Evolutionary conservation across 2,797 vertebrate species (phyloP), one percentile per base, ranked within the genome.

Genomic region (Bufotes viridis): DNA sequence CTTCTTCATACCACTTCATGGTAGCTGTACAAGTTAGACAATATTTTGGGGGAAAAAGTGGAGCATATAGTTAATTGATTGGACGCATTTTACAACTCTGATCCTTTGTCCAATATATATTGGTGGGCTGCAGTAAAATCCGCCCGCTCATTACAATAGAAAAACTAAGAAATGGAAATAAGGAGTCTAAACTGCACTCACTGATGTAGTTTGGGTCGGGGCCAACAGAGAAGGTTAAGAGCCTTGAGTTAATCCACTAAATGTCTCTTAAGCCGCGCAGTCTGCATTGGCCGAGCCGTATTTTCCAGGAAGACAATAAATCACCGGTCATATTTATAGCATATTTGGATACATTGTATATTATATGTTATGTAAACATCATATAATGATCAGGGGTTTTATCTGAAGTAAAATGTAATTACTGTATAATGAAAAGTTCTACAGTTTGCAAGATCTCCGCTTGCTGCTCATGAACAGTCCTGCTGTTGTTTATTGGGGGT

Each of bases 141-240:
- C 24, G 0, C 1, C n/a, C 26, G 12, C 24, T 69, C n/a, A 14
- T 70, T 26, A 18, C 67, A 70, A 34, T 70, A 70, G 6, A 67
- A 70, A 70, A 14, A 20, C 17, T 72, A 20, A 2, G 22, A 74
- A 12, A 12, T 13, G 15, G 10, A 75, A 51, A 42, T 22, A 7
- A 12, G 34, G 13, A 24, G 22, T 2, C 22, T 74, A 74, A 74
- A 49, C 70, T 49, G 34, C 17, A 24, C 57, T 80, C 57, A 61
- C 78, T 22, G 58, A 81, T 26, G 22, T 13, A 51, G 15, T 65
- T 76, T 85, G 83, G 83, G 72, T 49, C 5, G 1, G 22, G 11
- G 72, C 83, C 83, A 85, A 42, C 42, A 74, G 55, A 26, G 58
- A 58, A 78, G 72, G 83, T 85, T 51, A 85, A 76, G 34, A 85